Base-by-base conservation (phyloP, 1,140 invertebrate species). In the Drosophila truncata region DNA sequence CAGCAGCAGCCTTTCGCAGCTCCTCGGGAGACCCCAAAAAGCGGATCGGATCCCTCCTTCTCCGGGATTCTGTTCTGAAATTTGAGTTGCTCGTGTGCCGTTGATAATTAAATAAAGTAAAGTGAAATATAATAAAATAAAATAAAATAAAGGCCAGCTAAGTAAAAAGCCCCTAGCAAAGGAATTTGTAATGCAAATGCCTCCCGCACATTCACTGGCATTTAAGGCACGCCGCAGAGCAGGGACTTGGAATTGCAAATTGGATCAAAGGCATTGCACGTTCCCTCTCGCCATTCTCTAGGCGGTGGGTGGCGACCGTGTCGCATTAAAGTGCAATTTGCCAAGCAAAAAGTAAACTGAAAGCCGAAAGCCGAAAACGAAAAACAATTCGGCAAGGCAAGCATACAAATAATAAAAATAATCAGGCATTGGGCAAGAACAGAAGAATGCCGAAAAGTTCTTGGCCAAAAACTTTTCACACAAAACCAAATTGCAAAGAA, bases 201-300 rank as follows among this genome's bases (percentile, higher is more conserved):
- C 69, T 20, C 69, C n/a, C 23, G 16, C 64, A 58, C 50, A 46
- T 35, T 39, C 33, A 9, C 67, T 60, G 27, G 66, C 74, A 69
- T 86, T 75, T 78, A 67, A 63, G 59, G 74, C 61, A 82, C 80
- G 82, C 74, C 70, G 46, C 70, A 72, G 29, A 58, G 52, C 61
- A 39, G 66, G 35, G 66, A 73, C 55, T 71, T 86, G 66, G 69
- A 78, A 75, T 86, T 82, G 75, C 75, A 82, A 86, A 86, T 86
- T 79, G 73, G 61, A 88, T 87, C 80, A 87, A 87, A 88, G 84
- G 44, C 52, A 73, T 73, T 77, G 76, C 80, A 87, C 80, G 83
- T 83, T 80, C 33, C 33, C 66, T 58, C 44, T 47, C 25, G 44
- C 62, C 65, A 61, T 72, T 79, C 59, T 76, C 41, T 50, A 18